Conservation (phyloP, 1,140 invertebrate genomes). For the Saccostrea glomerata region DNA sequence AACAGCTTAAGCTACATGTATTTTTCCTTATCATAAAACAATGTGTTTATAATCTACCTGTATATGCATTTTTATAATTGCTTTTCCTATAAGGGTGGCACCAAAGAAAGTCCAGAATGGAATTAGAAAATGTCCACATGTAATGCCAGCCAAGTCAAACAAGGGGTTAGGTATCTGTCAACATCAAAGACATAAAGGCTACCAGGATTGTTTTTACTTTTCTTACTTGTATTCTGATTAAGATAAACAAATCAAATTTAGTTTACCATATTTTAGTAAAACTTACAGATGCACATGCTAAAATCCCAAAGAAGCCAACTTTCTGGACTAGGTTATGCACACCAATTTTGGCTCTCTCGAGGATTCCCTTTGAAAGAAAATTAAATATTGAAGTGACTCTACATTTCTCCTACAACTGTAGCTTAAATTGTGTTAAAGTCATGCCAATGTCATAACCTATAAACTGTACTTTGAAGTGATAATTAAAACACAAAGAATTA, state of each 20-base stretch:
- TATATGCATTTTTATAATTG: constrained; percentile 99
- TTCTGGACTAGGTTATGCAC: constrained; percentile 96
- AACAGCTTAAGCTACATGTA: too few relatives aligned
- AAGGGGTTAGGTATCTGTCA: constrained; percentile 98
- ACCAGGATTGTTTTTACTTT: neutral
- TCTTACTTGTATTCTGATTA: neutral
- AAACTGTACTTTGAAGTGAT: too few relatives aligned
- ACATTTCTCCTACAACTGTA: neutral
- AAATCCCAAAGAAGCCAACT: constrained; percentile 97
- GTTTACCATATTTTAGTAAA: neutral
- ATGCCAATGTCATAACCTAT: too few relatives aligned
- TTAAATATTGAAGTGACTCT: neutral
- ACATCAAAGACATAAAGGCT: neutral
- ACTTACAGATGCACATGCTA: constrained; percentile 95
- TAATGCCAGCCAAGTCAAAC: constrained; percentile 98
- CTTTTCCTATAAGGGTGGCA: constrained; percentile 98
- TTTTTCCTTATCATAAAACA: too few relatives aligned
- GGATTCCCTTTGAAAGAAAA: constrained; percentile 81
- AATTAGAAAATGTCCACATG: constrained; percentile 98
- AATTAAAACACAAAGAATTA: too few relatives aligned
- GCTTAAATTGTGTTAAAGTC: too few relatives aligned
- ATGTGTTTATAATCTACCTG: constrained; percentile 81
- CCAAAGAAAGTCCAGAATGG: constrained; percentile 99
- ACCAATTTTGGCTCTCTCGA: constrained; percentile 90
- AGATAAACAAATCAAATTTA: neutral